Evolutionary conservation across 64 coral and sea anemone species (phyloP).

Genomic region (Porites lutea): DNA sequence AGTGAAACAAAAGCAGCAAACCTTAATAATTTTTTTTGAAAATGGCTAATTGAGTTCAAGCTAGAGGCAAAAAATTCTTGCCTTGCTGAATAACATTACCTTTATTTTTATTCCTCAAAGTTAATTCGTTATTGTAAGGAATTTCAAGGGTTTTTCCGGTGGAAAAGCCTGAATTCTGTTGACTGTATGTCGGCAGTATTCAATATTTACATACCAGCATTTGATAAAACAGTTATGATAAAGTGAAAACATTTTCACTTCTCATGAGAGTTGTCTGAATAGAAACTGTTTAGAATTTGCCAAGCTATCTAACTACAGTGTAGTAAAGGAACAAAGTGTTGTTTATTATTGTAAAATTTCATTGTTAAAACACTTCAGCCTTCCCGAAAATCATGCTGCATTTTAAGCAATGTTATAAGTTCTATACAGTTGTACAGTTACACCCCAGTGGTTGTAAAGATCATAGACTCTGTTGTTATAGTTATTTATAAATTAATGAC

Average conservation of each 20-base stretch:
- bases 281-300: background rate
- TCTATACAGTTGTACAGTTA: no score
- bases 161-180: background rate
- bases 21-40: background rate
- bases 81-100: background rate
- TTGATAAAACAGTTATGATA: background rate
- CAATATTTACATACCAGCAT: no score
- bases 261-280: background rate
- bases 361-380: background rate
- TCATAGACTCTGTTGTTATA: no score
- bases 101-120: background rate
- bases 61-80: background rate
- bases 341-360: background rate
- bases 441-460: no score
- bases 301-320: no score
- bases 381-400: background rate
- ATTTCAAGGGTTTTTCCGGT: background rate
- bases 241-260: background rate
- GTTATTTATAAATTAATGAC: no score
- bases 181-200: background rate
- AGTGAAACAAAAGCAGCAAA: background rate
- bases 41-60: background rate
- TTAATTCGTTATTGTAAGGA: background rate
- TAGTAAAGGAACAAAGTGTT: background rate
- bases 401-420: no score